A percentile compares a stretch with the other conserved stretches of the same genome.
Conservation (phyloP, 2,888 invertebrate genomes). For the Agriopis marginaria region DNA sequence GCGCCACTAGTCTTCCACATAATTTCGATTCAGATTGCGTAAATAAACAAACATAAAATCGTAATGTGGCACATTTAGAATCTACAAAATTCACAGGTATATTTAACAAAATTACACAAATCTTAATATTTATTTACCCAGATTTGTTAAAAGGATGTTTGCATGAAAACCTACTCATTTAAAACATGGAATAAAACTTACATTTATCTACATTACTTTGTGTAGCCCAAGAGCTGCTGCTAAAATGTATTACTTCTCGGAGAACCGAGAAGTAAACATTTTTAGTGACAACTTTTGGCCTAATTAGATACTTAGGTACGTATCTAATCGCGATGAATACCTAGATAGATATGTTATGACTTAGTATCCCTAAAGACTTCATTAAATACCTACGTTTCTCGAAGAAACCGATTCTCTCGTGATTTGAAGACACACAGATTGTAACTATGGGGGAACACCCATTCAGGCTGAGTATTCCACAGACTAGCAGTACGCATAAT, state of each 20-base stretch:
- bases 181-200: not conserved
- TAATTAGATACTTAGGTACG: too few species aligned
- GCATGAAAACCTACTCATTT: constrained; percentile 3
- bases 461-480: too few species aligned
- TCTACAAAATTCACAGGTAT: constrained; percentile 2
- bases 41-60: constrained; percentile 17
- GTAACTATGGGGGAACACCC: too few species aligned
- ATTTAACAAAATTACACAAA: constrained; percentile 7
- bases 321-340: too few species aligned
- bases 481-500: too few species aligned
- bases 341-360: too few species aligned
- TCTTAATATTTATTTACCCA: constrained; percentile 15
- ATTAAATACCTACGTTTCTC: too few species aligned
- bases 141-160: constrained; percentile 23
- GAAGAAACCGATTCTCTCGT: too few species aligned
- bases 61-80: constrained; percentile 11
- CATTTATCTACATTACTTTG: not conserved
- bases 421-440: too few species aligned
- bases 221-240: not conserved
- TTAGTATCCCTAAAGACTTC: too few species aligned
- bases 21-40: constrained; percentile 9
- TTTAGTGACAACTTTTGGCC: too few species aligned
- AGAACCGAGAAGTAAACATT: not conserved
- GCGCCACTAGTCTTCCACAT: not conserved
- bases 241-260: not conserved